These are phyloP conservation scores for Sebastes diploproa DNA, from an alignment of 2,797 vertebrate species.

Conservation along the genomic window DNA sequence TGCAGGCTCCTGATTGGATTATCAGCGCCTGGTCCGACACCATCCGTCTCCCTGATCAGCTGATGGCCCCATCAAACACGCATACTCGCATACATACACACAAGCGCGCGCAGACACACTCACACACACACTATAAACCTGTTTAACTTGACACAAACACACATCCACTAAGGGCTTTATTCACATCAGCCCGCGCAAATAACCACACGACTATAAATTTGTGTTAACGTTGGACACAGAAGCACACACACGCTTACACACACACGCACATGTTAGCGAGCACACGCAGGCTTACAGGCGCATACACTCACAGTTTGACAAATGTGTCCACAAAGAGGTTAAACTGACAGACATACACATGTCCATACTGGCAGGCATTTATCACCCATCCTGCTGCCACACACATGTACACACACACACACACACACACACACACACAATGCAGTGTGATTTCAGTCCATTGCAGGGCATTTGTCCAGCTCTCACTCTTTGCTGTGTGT, in stretches of 20 bases:
- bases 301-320: conserved; percentile 36
- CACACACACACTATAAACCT: conserved; percentile 60
- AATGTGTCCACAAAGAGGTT: conserved; percentile 54
- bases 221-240: conserved; percentile 34
- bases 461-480: conserved; percentile 54
- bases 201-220: conserved; percentile 49
- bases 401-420: background rate
- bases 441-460: conserved; percentile 31
- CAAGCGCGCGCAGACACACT: background rate
- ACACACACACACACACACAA: background rate
- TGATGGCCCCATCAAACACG: conserved; percentile 75
- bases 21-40: conserved; percentile 79
- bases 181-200: conserved; percentile 53
- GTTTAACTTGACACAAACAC: conserved; percentile 77
- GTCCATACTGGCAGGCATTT: conserved; percentile 61
- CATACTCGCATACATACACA: conserved; percentile 49
- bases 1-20: conserved; percentile 93
- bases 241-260: background rate
- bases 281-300: conserved; percentile 7
- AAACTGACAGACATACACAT: conserved; percentile 45
- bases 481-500: conserved; percentile 27
- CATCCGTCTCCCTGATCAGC: conserved; percentile 81
- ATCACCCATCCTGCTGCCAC: conserved; percentile 34
- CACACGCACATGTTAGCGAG: background rate
- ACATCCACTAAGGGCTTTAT: conserved; percentile 47